Conservation (phyloP, 2,113 vertebrate species). For the Elaphurus davidianus region DNA sequence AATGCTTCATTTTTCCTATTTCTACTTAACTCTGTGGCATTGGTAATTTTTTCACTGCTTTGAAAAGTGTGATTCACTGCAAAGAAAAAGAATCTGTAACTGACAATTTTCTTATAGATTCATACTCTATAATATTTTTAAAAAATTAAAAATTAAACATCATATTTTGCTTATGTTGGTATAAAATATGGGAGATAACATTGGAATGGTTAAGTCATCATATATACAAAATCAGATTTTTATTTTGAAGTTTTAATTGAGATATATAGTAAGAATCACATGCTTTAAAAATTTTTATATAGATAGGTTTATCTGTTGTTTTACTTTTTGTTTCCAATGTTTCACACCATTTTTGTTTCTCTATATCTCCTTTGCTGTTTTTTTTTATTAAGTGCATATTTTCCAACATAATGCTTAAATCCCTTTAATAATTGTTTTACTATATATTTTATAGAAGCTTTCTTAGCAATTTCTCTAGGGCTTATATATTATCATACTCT, state of each 20-base stretch:
- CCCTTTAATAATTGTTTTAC: background rate
- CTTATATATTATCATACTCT: background rate
- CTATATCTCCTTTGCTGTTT: background rate
- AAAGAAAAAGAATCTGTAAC: background rate
- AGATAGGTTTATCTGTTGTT: background rate
- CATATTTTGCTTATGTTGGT: background rate
- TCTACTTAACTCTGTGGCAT: background rate
- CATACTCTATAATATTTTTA: background rate
- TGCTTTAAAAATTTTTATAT: background rate
- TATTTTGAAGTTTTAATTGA: background rate
- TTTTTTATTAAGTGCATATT: background rate
- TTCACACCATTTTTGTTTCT: background rate
- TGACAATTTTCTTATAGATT: background rate
- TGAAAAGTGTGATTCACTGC: background rate
- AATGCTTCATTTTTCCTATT: background rate
- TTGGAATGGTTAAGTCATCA: background rate
- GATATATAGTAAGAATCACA: background rate
- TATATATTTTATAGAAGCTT: background rate
- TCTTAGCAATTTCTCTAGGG: background rate
- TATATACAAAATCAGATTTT: background rate
- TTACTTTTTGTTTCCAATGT: background rate
- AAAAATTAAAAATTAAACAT: background rate
- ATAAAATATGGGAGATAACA: background rate
- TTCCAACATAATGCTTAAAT: background rate
- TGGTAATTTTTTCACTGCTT: background rate